Evolutionary conservation across 2,888 invertebrate species (phyloP).

Genomic region (Eledona agricola): DNA sequence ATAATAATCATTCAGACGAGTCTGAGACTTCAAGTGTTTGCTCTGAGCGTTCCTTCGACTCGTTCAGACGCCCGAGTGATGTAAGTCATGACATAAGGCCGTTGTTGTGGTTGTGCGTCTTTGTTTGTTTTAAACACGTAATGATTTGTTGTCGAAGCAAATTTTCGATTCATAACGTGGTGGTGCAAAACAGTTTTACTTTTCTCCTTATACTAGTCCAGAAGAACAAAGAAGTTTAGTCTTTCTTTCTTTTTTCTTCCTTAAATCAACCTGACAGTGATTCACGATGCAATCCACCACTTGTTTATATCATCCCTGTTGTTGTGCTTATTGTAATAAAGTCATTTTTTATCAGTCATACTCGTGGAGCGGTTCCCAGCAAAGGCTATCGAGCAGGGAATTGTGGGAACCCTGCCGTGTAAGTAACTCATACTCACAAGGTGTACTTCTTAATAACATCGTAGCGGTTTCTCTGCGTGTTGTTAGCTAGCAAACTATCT

Average conservation of each 20-base stretch:
- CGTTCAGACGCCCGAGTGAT: constrained; percentile 80
- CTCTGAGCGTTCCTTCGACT: constrained; percentile 89
- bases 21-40: constrained; percentile 96
- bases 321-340: constrained; percentile 47
- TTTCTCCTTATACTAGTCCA: no score
- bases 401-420: constrained; percentile 67
- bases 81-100: no score
- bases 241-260: constrained; percentile 26
- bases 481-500: neutral
- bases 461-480: constrained; percentile 1
- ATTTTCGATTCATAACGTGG: no score
- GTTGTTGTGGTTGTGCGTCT: constrained; percentile 30
- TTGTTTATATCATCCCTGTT: no score
- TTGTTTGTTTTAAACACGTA: no score
- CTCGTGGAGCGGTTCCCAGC: constrained; percentile 85
- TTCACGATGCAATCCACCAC: no score
- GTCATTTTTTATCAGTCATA: constrained; percentile 69
- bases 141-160: no score
- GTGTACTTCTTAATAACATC: constrained; percentile 3
- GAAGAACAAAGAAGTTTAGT: constrained; percentile 23
- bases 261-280: no score
- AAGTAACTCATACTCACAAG: constrained; percentile 49
- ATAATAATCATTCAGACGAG: constrained; percentile 85
- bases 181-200: no score
- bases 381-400: constrained; percentile 74